phyloP scores from a whole-genome alignment of 2,797 vertebrate genomes.

The Gambusia yucatana region DNA sequence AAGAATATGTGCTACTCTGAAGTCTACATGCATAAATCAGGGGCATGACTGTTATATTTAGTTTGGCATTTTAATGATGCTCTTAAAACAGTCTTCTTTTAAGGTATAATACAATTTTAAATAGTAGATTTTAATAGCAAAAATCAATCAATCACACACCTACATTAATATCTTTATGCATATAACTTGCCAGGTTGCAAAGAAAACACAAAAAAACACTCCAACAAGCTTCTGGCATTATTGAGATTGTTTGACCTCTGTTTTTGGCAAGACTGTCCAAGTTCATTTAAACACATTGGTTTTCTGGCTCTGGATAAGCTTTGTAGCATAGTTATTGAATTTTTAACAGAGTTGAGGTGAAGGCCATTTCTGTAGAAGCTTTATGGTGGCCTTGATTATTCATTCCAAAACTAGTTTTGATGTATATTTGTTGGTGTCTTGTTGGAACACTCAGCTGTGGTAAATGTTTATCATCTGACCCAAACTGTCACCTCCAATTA shows the following conservation, averaged over 20 bases:
- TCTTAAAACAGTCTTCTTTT: background rate
- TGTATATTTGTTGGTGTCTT: background rate
- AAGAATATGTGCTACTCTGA: background rate
- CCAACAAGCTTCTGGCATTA: background rate
- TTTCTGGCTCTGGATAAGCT: background rate
- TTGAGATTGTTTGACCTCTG: background rate
- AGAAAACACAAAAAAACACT: no score
- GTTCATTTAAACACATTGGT: background rate
- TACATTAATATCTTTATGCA: background rate
- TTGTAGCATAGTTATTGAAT: background rate
- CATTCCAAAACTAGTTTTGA: background rate
- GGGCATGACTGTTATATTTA: background rate
- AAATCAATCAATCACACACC: background rate
- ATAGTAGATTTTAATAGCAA: background rate
- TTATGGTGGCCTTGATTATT: background rate
- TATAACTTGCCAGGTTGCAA: background rate
- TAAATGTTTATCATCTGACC: background rate
- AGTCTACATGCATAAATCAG: background rate
- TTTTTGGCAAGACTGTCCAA: constrained; percentile 1
- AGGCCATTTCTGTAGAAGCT: background rate
- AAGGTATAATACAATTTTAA: background rate
- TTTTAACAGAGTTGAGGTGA: background rate
- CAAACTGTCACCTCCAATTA: background rate
- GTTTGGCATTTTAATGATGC: background rate
- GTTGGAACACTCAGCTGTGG: background rate